Evolutionary conservation across 2,888 invertebrate species (phyloP), one percentile per base, ranked within the genome.

Genomic region (Phytoseiulus persimilis): DNA sequence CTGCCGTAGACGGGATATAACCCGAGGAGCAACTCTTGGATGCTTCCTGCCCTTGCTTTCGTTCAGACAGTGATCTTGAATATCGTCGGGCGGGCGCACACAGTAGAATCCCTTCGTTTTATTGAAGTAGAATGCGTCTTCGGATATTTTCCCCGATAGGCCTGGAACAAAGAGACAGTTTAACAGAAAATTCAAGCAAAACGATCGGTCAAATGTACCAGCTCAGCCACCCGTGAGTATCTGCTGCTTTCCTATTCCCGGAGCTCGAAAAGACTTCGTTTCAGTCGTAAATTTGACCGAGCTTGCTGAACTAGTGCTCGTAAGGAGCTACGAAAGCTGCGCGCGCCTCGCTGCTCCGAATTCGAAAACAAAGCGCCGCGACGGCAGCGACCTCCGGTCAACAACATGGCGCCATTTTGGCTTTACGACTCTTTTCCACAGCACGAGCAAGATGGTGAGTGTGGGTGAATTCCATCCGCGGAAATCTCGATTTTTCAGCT

Each of bases 21-120:
- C 95, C 89, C 95, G 94, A 0, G 95, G 95, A 93, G 96, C 95
- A 28, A 98, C 96, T 83, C 95, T 94, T 9, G 97, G 96, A 93
- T 98, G 97, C 95, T 93, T 96, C 94, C 92, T 95, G 92, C 93
- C 98, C 93, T 94, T 98, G 95, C 93, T 96, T 94, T 94, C 96
- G 95, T 96, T 96, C 90, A 98, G 94, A 93, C 98, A 98, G 92
- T 96, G 96, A 95, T 92, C 96, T 94, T 91, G 92, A 89, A 92
- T 93, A 39, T 92, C 92, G 91, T 93, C 92, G 33, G 87, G 87
- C 0, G 87, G n/a, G 5, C 93, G 91, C 91, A 94, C 93, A 93
- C 98, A 98, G 93, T 96, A 98, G 94, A 99, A 97, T 90, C 98
- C 97, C 93, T 98, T 97, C 31, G 97, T 97, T 93, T 96, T 95